Evolutionary conservation across 2,113 vertebrate genomes (phyloP).

Genomic region (Laterallus jamaicensis): DNA sequence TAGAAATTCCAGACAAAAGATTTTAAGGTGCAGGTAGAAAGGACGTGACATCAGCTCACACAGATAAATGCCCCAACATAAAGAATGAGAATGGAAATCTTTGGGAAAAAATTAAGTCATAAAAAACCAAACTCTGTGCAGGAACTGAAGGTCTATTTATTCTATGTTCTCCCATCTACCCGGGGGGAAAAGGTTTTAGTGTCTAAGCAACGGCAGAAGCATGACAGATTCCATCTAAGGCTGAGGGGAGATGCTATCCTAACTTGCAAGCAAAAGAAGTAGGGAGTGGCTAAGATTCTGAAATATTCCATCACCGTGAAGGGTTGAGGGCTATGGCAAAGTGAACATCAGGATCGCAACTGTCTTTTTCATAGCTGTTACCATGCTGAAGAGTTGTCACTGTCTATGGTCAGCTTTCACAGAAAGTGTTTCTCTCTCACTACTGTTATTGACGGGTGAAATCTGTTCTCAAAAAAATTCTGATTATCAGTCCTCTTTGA

Average conservation of each 20-base stretch:
- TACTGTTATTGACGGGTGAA: background rate
- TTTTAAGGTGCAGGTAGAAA: background rate
- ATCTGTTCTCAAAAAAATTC: background rate
- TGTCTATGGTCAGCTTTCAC: background rate
- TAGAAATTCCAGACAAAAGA: background rate
- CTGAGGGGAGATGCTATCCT: background rate
- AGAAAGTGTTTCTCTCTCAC: background rate
- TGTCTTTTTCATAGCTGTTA: background rate
- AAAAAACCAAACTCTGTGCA: background rate
- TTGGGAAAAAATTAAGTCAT: background rate
- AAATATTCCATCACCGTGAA: background rate
- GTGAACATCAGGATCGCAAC: background rate
- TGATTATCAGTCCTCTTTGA: background rate
- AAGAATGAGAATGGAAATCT: background rate
- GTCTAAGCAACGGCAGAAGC: background rate
- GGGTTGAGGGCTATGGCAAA: background rate
- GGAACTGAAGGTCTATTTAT: background rate
- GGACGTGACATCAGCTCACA: background rate
- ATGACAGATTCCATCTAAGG: background rate
- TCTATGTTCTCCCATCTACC: background rate
- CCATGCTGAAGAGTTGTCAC: background rate
- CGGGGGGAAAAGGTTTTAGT: background rate
- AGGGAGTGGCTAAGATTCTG: background rate
- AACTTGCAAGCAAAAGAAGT: background rate
- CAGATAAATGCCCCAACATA: background rate